Percentiles rank a stretch among this genome's conserved stretches.
Conservation (phyloP, 1,140 invertebrate genomes). For the Procambarus virginalis region DNA sequence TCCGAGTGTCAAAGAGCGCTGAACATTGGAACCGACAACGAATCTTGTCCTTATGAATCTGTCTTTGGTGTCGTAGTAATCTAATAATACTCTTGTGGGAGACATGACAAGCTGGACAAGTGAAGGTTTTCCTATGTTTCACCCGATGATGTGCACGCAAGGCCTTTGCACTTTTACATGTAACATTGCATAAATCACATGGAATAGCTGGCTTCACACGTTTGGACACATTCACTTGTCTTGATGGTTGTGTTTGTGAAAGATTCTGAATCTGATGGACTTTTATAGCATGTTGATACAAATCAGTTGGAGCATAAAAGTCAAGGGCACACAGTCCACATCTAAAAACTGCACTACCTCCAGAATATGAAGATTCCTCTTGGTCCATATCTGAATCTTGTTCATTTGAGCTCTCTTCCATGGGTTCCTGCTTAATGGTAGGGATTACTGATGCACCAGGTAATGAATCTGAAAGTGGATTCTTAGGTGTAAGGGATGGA, state of each 20-base stretch:
- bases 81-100: not conserved
- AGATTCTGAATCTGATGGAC: not conserved
- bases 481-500: not conserved
- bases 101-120: conserved; percentile 10
- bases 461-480: conserved; percentile 1
- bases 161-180: not conserved
- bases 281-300: conserved; percentile 7
- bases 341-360: not conserved
- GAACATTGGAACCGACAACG: conserved; percentile 23
- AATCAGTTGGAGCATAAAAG: not conserved
- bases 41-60: conserved; percentile 24
- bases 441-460: not conserved
- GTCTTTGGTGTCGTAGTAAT: conserved; percentile 8
- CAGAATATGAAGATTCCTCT: not conserved
- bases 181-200: conserved; percentile 23
- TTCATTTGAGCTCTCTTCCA: not conserved
- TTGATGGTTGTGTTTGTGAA: not conserved
- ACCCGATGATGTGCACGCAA: conserved; percentile 23
- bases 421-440: not conserved
- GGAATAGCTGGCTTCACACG: not conserved
- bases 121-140: conserved; percentile 22
- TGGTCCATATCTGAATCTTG: conserved; percentile 1
- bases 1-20: conserved; percentile 3
- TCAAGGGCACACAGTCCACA: conserved; percentile 13
- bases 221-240: not conserved